These are phyloP conservation scores for Aspidiotus destructor DNA, from an alignment of 2,888 invertebrate species.

Conservation along the genomic window DNA sequence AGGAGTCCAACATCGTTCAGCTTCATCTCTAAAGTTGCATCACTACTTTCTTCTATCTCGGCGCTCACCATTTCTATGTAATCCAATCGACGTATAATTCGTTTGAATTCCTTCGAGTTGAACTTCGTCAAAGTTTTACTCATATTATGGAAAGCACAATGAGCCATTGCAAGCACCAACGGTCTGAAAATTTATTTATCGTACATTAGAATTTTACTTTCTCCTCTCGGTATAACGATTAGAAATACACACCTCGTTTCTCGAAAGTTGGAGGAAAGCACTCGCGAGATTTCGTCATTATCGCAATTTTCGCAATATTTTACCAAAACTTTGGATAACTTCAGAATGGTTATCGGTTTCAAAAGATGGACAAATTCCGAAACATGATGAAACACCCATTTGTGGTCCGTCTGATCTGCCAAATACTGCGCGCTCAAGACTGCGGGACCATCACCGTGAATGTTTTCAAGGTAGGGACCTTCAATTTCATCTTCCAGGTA, in stretches of 20 bases:
- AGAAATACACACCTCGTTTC: conserved; percentile 9
- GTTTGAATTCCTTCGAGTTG: conserved; percentile 15
- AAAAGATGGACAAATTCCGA: conserved; percentile 18
- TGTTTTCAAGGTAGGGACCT: conserved; percentile 17
- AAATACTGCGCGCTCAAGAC: conserved; percentile 18
- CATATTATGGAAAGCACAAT: conserved; percentile 17
- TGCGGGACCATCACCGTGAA: conserved; percentile 18
- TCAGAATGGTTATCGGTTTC: conserved; percentile 14
- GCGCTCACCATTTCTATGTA: conserved; percentile 20
- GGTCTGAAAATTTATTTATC: conserved; percentile 4
- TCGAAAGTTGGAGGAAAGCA: conserved; percentile 8
- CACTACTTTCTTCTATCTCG: conserved; percentile 7
- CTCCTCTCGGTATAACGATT: background rate
- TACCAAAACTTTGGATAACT: conserved; percentile 18
- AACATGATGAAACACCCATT: conserved; percentile 16
- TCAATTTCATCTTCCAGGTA: conserved; percentile 28
- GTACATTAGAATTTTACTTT: no score
- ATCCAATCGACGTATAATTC: conserved; percentile 10
- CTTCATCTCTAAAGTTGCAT: background rate
- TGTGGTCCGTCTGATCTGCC: conserved; percentile 5
- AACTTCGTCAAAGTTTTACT: conserved; percentile 11
- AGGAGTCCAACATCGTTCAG: background rate
- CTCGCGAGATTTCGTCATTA: background rate
- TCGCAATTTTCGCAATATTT: conserved; percentile 7
- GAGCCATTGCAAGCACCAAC: conserved; percentile 15